Evolutionary conservation across 2,113 vertebrate genomes (phyloP).

Genomic region (Zingel zingel): DNA sequence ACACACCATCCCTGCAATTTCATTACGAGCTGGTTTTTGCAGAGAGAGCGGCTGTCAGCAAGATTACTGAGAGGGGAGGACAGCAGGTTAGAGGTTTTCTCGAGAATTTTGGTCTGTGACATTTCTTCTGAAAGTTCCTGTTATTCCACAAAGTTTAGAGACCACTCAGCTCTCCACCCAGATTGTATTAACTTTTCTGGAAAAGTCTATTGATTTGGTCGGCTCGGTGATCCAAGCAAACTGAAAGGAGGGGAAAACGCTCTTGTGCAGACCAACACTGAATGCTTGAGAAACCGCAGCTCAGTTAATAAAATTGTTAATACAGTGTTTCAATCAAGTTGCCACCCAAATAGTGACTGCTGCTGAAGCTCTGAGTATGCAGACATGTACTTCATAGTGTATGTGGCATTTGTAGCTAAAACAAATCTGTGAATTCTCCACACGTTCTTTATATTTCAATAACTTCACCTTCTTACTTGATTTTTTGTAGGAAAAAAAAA

Average conservation of each 20-base stretch:
- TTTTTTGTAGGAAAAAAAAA: not conserved
- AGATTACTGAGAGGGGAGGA: slow-evolving; percentile 13
- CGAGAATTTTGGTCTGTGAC: not conserved
- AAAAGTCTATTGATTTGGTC: slow-evolving; percentile 53
- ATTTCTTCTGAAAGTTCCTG: slow-evolving; percentile 40
- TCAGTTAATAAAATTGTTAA: slow-evolving; percentile 18
- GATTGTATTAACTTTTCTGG: slow-evolving; percentile 39
- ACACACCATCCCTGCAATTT: slow-evolving; percentile 32
- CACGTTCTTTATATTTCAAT: not conserved
- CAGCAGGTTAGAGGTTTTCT: slow-evolving; percentile 8
- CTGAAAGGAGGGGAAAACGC: slow-evolving; percentile 42
- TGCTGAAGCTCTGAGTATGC: not conserved
- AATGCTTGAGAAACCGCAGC: slow-evolving; percentile 32
- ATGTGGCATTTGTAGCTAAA: not conserved
- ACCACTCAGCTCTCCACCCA: slow-evolving; percentile 27
- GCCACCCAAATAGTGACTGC: not conserved
- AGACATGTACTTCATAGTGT: not conserved
- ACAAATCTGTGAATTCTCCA: not conserved
- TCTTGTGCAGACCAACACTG: slow-evolving; percentile 28
- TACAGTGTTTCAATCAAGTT: slow-evolving; percentile 13
- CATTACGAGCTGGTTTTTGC: slow-evolving; percentile 29
- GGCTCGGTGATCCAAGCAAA: slow-evolving; percentile 44
- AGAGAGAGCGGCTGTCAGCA: slow-evolving; percentile 24
- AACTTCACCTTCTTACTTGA: not conserved
- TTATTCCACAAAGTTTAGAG: slow-evolving; percentile 41